Conservation (phyloP, 2,888 invertebrate genomes). For the Drosophila colorata region DNA sequence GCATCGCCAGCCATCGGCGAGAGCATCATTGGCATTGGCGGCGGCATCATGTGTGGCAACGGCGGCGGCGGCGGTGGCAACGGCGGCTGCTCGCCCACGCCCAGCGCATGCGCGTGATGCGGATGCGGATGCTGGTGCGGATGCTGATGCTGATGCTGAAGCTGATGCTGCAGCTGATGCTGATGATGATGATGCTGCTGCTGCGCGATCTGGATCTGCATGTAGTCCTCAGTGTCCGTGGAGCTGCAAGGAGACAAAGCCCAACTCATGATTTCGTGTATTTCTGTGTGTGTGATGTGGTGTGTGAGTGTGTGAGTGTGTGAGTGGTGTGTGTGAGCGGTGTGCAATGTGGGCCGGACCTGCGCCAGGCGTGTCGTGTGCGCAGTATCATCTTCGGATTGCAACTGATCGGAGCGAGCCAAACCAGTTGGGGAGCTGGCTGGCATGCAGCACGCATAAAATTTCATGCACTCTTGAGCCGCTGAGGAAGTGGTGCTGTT, state of each 20-base stretch:
- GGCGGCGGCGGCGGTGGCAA: conserved; percentile 86
- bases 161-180: conserved; percentile 33
- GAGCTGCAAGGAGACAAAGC: conserved; percentile 73
- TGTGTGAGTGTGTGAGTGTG: background rate
- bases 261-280: too few relatives aligned
- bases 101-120: conserved; percentile 70
- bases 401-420: conserved; percentile 66
- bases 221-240: conserved; percentile 85
- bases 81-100: conserved; percentile 77
- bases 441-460: conserved; percentile 78
- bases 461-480: conserved; percentile 79
- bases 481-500: conserved; percentile 58
- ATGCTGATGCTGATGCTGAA: conserved; percentile 38
- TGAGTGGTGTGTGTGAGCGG: background rate
- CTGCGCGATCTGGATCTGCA: conserved; percentile 87
- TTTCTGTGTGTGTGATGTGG: background rate
- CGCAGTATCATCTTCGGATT: conserved; percentile 82
- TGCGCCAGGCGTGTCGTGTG: conserved; percentile 81
- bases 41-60: conserved; percentile 85
- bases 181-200: conserved; percentile 69
- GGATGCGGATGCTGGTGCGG: conserved; percentile 47
- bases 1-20: conserved; percentile 72
- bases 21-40: conserved; percentile 86
- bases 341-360: conserved; percentile 51
- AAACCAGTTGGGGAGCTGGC: conserved; percentile 21